phyloP scores from a whole-genome alignment of 2,113 vertebrate species.

The Nestor notabilis region DNA sequence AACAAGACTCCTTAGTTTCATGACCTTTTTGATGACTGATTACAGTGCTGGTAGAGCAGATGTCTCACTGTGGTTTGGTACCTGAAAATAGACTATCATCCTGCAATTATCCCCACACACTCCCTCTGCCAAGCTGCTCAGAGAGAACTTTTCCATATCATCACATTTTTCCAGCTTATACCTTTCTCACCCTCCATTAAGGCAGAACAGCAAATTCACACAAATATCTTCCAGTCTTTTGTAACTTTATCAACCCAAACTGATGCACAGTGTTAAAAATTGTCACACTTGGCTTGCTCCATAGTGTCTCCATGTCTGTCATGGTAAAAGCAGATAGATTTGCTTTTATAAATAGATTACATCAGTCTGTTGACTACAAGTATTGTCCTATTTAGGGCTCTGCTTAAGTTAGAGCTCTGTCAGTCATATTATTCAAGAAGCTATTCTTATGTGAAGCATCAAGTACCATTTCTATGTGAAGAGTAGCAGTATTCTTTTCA shows the following conservation, averaged over 20 bases:
- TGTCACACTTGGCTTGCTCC: not conserved
- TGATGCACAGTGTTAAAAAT: not conserved
- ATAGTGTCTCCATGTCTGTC: not conserved
- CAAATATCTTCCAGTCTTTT: not conserved
- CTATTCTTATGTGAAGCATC: not conserved
- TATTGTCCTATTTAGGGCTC: not conserved
- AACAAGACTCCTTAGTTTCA: not conserved
- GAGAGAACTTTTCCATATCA: not conserved
- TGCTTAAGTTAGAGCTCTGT: not conserved
- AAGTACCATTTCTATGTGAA: not conserved
- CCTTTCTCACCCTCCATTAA: not conserved
- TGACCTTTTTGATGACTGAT: not conserved
- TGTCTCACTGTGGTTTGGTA: not conserved
- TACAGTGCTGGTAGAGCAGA: not conserved
- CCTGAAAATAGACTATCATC: not conserved
- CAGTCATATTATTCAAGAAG: not conserved
- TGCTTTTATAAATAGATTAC: not conserved
- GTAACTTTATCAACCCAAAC: not conserved
- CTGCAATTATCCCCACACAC: not conserved
- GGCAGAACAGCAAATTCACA: not conserved
- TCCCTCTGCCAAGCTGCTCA: not conserved
- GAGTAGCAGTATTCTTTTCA: not conserved
- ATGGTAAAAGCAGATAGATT: not conserved
- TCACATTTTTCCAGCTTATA: not conserved
- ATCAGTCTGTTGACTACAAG: not conserved